Percentiles rank a stretch among this genome's conserved stretches.
Conservation (phyloP, 2,113 vertebrate genomes). For the Thymallus thymallus region DNA sequence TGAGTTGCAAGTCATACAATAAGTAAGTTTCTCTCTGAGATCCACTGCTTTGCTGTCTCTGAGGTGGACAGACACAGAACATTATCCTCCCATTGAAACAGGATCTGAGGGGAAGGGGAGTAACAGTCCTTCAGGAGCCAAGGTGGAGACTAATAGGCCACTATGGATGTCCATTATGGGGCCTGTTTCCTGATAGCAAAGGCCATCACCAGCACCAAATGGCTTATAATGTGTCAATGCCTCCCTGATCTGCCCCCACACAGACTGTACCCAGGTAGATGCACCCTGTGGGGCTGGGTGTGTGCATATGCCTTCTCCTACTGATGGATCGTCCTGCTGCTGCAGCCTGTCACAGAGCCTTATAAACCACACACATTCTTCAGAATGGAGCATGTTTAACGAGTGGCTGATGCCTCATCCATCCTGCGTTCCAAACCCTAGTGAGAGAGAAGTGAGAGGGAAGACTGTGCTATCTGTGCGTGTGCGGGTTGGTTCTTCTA, state of each 20-base stretch:
- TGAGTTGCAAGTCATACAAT: too few relatives aligned
- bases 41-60: background rate
- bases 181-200: slow-evolving; percentile 52
- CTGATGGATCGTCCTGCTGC: slow-evolving; percentile 7
- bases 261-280: slow-evolving; percentile 1
- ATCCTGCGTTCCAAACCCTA: slow-evolving; percentile 43
- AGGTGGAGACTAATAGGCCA: slow-evolving; percentile 50
- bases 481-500: too few relatives aligned
- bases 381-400: slow-evolving; percentile 55
- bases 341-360: slow-evolving; percentile 7
- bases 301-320: background rate
- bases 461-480: too few relatives aligned
- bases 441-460: too few relatives aligned
- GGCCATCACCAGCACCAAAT: slow-evolving; percentile 29
- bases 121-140: slow-evolving; percentile 46
- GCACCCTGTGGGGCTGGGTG: background rate
- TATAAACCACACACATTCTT: slow-evolving; percentile 31
- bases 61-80: background rate
- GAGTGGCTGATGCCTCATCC: slow-evolving; percentile 44
- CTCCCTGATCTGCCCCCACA: slow-evolving; percentile 25
- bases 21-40: background rate
- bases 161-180: slow-evolving; percentile 48
- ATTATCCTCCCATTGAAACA: slow-evolving; percentile 40
- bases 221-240: slow-evolving; percentile 24
- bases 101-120: slow-evolving; percentile 46